Base-by-base conservation (phyloP, 2,797 vertebrate genomes). In the Cetoscarus ocellatus region DNA sequence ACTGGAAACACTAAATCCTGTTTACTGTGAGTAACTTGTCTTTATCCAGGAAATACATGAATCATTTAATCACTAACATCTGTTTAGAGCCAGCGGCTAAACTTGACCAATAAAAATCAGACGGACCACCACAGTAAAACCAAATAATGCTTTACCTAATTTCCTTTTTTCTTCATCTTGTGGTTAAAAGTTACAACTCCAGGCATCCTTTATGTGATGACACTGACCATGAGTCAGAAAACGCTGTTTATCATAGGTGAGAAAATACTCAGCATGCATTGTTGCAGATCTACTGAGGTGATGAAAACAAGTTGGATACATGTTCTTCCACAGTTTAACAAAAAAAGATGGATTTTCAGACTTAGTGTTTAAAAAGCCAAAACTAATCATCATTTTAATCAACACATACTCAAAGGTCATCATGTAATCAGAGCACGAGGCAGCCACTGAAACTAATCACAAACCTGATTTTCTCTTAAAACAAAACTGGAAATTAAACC, bases 11-110 rank as follows among this genome's bases (percentile, higher is more conserved):
- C 47, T 43, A 44, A 44, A 79, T 74, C 38, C 52, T 58, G 36
- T 73, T 67, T 80, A 13, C 39, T 53, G 27, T 39, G 7, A 70
- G 59, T 67, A 69, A 75, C 52, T 77, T 8, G 44, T 65, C 54
- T 62, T 75, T 19, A 75, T 80, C 70, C 80, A 69, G 80, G 80
- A 89, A 89, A 74, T 13, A 17, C 65, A 74, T 84, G 82, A 87
- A 77, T 89, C 80, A 90, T 58, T 77, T 51, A 83, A 92, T 89
- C 77, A 70, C 71, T 50, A 75, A 57, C 88, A 85, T 82, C 63
- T 90, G 89, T 58, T 79, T 40, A 51, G 72, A 81, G 71, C 79
- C 49, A 17, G 10, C 0, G 50, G 70, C 68, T 59, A 55, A 43
- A 70, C 69, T 72, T 57, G 43, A 77, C 65, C 76, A 80, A 59